These are phyloP conservation scores for Reticulitermes speratus DNA, from an alignment of 1,140 invertebrate species.

Conservation along the genomic window DNA sequence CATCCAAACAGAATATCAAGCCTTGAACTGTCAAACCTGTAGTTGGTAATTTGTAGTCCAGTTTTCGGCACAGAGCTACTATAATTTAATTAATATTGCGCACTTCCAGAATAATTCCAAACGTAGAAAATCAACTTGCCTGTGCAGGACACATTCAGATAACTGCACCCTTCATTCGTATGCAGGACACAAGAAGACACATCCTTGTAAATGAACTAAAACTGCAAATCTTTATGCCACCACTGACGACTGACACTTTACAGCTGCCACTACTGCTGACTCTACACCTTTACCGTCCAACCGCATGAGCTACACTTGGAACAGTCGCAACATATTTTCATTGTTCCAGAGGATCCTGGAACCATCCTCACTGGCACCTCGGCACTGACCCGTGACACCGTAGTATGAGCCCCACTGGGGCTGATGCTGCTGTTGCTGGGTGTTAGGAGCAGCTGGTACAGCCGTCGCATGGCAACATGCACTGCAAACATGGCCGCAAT, in stretches of 20 bases:
- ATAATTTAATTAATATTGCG: too few species aligned
- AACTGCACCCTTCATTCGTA: neutral
- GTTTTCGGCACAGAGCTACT: too few species aligned
- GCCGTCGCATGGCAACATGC: conserved; percentile 19
- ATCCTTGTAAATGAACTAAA: neutral
- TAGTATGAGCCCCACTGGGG: conserved; percentile 35
- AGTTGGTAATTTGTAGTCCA: too few species aligned
- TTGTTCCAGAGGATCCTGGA: conserved; percentile 37
- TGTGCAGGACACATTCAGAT: neutral
- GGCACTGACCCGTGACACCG: conserved; percentile 21
- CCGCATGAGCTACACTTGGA: conserved; percentile 34
- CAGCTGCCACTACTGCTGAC: neutral
- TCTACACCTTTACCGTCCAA: neutral
- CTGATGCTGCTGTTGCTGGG: conserved; percentile 25
- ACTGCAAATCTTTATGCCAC: neutral
- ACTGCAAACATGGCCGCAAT: neutral
- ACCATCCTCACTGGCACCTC: conserved; percentile 34
- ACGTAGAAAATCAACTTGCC: neutral
- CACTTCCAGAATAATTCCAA: neutral
- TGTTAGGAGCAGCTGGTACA: neutral
- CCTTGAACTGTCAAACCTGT: too few species aligned
- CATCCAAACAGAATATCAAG: too few species aligned
- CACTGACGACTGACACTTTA: neutral
- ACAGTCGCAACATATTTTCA: conserved; percentile 36
- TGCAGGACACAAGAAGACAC: neutral